Percentiles rank a stretch among this genome's conserved stretches.
Evolutionary conservation across 1,140 invertebrate genomes (phyloP).

Genomic region (Pygmarrhopalites habei): DNA sequence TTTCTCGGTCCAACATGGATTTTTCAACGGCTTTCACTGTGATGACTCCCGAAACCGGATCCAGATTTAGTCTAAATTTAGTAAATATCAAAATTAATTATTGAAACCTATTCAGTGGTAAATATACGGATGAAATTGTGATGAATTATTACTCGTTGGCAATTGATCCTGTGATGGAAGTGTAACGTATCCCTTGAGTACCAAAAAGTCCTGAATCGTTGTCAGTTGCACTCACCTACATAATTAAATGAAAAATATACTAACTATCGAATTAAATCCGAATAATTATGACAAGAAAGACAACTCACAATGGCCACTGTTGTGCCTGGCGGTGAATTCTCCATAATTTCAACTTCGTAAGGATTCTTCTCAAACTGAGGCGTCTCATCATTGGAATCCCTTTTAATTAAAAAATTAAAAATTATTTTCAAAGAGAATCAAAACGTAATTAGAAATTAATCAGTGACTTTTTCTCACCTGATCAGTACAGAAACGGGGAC

Average conservation of each 20-base stretch:
- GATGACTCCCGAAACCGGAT: conserved; percentile 72
- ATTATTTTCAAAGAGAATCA: no score
- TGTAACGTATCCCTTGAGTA: conserved; percentile 78
- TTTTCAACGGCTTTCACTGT: conserved; percentile 64
- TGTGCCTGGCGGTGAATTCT: conserved; percentile 75
- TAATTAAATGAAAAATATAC: no score
- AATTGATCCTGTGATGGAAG: conserved; percentile 67
- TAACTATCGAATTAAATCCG: no score
- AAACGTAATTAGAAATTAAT: no score
- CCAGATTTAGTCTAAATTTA: conserved; percentile 66
- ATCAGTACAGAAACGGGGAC: conserved; percentile 78
- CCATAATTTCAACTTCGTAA: conserved; percentile 47
- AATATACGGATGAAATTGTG: background rate
- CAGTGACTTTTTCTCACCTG: conserved; percentile 43
- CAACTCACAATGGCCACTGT: conserved; percentile 72
- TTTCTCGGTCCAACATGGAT: conserved; percentile 76
- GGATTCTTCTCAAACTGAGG: conserved; percentile 31
- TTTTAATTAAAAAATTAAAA: no score
- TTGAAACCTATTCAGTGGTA: background rate
- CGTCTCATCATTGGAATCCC: conserved; percentile 13
- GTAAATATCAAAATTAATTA: no score
- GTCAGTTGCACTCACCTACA: conserved; percentile 74
- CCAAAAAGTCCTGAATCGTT: conserved; percentile 78
- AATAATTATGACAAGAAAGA: no score
- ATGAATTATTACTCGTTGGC: conserved; percentile 64